A percentile compares a stretch with the other conserved stretches of the same genome.
These are phyloP conservation scores for Phyllotis vaccarum DNA, from an alignment of 2,797 vertebrate genomes.

Conservation along the genomic window DNA sequence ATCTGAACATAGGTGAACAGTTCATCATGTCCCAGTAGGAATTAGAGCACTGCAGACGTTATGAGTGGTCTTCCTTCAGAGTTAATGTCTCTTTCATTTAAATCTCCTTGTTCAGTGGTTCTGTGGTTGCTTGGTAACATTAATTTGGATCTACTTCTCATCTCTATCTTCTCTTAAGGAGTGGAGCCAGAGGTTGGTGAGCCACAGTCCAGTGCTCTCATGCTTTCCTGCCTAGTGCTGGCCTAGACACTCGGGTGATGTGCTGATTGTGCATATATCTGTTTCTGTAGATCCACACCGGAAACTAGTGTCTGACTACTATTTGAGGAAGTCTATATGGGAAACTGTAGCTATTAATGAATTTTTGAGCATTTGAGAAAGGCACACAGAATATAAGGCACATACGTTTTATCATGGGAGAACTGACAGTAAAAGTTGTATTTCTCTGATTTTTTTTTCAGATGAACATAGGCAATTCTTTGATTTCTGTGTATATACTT, in stretches of 20 bases:
- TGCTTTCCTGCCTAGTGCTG: not conserved
- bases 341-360: constrained; percentile 61
- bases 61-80: not conserved
- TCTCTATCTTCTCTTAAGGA: constrained; percentile 14
- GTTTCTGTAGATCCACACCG: not conserved
- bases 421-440: constrained; percentile 40
- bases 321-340: constrained; percentile 55
- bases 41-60: not conserved
- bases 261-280: constrained; percentile 64
- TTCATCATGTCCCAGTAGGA: not conserved
- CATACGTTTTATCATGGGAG: not conserved
- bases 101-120: not conserved
- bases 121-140: not conserved
- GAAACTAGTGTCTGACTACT: constrained; percentile 70
- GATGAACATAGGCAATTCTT: not conserved
- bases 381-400: not conserved
- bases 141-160: not conserved
- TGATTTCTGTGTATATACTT: not conserved
- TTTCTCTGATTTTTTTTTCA: not conserved
- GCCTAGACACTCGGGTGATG: not conserved
- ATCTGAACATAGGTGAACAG: not conserved
- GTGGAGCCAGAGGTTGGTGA: not conserved
- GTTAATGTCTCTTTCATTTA: constrained; percentile 7
- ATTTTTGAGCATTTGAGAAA: constrained; percentile 31
- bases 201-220: not conserved